Evolutionary conservation across 1,140 invertebrate species (phyloP), one percentile per base, ranked within the genome.

Genomic region (Campoletis sonorensis): DNA sequence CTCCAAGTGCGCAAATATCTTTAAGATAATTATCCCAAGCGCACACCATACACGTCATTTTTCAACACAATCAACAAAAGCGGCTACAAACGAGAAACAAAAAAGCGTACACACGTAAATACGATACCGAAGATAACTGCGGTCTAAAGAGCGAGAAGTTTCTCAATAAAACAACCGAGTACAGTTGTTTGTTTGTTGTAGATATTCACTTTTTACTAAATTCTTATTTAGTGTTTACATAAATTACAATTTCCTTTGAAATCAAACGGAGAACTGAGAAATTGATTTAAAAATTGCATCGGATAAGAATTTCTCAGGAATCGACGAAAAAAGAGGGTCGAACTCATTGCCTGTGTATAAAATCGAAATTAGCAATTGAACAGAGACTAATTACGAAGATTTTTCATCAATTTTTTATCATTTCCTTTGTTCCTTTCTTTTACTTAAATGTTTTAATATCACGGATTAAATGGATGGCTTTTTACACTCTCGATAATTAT

Each of bases 21-120:
- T 27, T 58, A 10, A 61, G 73, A 77, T 77, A 77, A 77, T 77
- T 77, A 77, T 77, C 51, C 73, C 33, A 30, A 64, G 33, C 45
- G 21, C 51, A 11, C 27, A 21, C 51, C n/a, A 54, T 77, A 40
- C 51, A 40, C 73, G 73, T 77, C 51, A 77, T 54, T 61, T 77
- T 77, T 77, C 1, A 54, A 40, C 51, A 40, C 27, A 40, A 77
- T n/a, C 51, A 61, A 37, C 73, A 37, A 75, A 49, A 70, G 30
- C 67, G 1, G 67, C 27, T 16, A 70, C 33, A 27, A 33, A 70
- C 27, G 16, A n/a, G 11, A 37, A 33, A 33, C 37, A 70, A 70
- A 70, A 33, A 16, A 37, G 8, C 15, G 67, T 70, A 33, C 67
- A 70, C 10, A 70, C 67, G 67, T 70, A 70, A 70, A 70, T 70